A percentile compares a stretch with the other conserved stretches of the same genome.
Evolutionary conservation across 2,888 invertebrate species (phyloP).

Genomic region (Schrankia costaestrigalis): DNA sequence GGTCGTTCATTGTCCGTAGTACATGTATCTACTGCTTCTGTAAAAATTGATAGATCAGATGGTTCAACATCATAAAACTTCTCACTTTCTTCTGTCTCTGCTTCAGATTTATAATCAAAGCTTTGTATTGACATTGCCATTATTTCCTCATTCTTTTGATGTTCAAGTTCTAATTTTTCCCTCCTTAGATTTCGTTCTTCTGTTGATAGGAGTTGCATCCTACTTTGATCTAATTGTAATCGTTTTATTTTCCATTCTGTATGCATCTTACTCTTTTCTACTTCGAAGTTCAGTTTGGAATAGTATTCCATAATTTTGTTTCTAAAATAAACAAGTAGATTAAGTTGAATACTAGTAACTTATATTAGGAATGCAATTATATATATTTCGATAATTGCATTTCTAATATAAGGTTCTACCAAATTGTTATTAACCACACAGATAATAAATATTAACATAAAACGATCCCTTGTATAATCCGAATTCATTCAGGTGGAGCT

Average conservation of each 20-base stretch:
- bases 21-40: neutral
- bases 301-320: slow-evolving; percentile 83
- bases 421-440: too few relatives aligned
- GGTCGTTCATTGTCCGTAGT: neutral
- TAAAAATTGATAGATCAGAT: slow-evolving; percentile 4
- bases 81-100: slow-evolving; percentile 16
- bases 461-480: too few relatives aligned
- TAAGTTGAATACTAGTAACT: neutral
- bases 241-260: slow-evolving; percentile 81
- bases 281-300: slow-evolving; percentile 81
- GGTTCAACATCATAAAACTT: slow-evolving; percentile 36
- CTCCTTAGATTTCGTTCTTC: slow-evolving; percentile 78
- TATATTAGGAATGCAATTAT: neutral
- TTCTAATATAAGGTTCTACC: too few relatives aligned
- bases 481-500: too few relatives aligned
- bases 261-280: slow-evolving; percentile 78
- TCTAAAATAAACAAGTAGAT: slow-evolving; percentile 53
- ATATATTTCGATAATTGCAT: too few relatives aligned
- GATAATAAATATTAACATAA: too few relatives aligned
- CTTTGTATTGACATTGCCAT: slow-evolving; percentile 65
- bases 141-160: slow-evolving; percentile 58
- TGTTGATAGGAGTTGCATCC: slow-evolving; percentile 70
- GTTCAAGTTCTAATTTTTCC: slow-evolving; percentile 74
- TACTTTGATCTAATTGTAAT: slow-evolving; percentile 64
- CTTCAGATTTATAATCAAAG: slow-evolving; percentile 43